Base-by-base conservation (phyloP, 2,888 invertebrate species). In the Tenthredo notha region DNA sequence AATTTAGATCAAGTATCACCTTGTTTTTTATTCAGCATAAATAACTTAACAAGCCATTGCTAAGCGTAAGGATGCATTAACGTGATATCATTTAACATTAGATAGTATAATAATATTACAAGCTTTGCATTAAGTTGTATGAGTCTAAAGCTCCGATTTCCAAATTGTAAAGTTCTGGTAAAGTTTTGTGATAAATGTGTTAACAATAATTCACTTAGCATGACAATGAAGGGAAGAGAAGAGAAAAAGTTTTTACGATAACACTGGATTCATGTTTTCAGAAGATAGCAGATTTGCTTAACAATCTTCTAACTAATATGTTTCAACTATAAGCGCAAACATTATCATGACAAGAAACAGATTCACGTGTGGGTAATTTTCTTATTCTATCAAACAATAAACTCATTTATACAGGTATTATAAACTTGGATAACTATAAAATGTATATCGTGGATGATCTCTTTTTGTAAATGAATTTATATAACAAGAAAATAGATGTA, bases 31-130 rank as follows among this genome's bases (percentile, higher is more conserved):
- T 50, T 37, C 15, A 61, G 80, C 67, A 67, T 67, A 29, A 47
- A 43, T 67, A 67, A 82, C 43, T 82, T 70, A 47, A 80, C 9
- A 61, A 58, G 65, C 37, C 67, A 82, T 82, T 67, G 61, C 33
- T 54, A 61, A 61, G 33, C 33, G 7, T 67, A 67, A 67, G 61
- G 47, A 82, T 83, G 29, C 47, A 37, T 83, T 47, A 83, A 83
- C 67, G 83, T 83, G 83, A 83, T 83, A 82, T 82, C 82, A 82
- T 83, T 43, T 50, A 83, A 67, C 47, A 70, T 83, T 80, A 61
- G 80, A 21, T 21, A 40, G 40, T 9, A 80, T 58, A 70, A 83
- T 67, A 83, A 83, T 67, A 83, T 83, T 83, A 61, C 21, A 61
- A 61, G 80, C 80, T 80, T 80, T 80, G 61, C 80, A 29, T 80